Evolutionary conservation across 2,888 invertebrate genomes (phyloP), one percentile per base, ranked within the genome.

Genomic region (Agonopterix alstromeriana): DNA sequence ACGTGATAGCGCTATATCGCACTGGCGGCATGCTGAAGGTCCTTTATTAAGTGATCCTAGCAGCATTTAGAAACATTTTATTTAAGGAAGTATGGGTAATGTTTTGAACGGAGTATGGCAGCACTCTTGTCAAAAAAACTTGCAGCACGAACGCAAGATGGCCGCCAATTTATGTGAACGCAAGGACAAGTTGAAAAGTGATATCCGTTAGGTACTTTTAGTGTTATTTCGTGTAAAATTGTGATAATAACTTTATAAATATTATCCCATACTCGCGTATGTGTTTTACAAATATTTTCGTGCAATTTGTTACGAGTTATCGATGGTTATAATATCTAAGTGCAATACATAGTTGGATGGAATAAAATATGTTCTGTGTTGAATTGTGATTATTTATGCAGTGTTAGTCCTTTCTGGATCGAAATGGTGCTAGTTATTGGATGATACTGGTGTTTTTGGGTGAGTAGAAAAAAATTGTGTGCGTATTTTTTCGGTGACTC

Each of bases 131-230:
- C 55, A 61, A 73, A 69, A 70, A 17, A 8, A 77, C 70, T n/a
- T 38, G 10, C 38, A n/a, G 74, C 62, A 79, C 75, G 81, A 85
- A 79, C 83, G 80, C 86, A 88, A 88, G 87, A 88, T 88, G 87
- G 87, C 87, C 74, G 82, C 83, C 83, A 80, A 84, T 85, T 84
- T 87, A 81, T 81, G 82, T 81, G 86, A 85, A 82, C 77, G 84
- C 84, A 85, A 84, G 85, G 86, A 85, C 85, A 80, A 74, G 70
- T 79, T 74, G 73, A 70, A 79, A 82, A 85, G 82, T 84, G 78
- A 63, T 84, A 77, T 79, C 78, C 77, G 79, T 79, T 77, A 27
- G 27, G 27, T 27, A 49, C 58, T 57, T 74, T 72, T 60, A 57
- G 64, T 79, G 76, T 78, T 81, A 76, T 77, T 77, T 74, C 73